Base-by-base conservation (phyloP, 1,140 invertebrate genomes). In the Drosophila arizonae region DNA sequence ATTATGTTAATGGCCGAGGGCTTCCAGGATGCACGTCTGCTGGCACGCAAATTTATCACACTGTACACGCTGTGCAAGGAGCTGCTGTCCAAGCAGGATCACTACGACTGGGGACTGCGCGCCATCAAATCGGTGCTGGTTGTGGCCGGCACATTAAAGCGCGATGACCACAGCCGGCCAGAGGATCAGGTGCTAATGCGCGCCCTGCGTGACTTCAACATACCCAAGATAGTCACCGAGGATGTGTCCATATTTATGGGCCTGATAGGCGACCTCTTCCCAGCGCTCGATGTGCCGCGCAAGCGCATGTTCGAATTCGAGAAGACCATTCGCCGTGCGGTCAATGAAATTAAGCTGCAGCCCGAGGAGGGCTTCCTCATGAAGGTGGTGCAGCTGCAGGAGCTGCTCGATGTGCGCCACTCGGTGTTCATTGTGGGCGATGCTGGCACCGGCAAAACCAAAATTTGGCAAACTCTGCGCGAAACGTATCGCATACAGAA, bases 51-150 rank as follows among this genome's bases (percentile, higher is more conserved):
- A 92, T 97, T 97, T 91, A 96, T 97, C 72, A 97, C 96, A 6
- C 92, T 97, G 9, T 97, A 97, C 89, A 95, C 95, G 3, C 92
- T 97, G 48, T 97, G 96, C 91, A 94, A 94, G 81, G 96, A 97
- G 90, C 92, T 97, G 52, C 91, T 97, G 6, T 96, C 96, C 15
- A 96, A 97, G 92, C 96, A 97, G 91, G 96, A 97, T 91, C 96
- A 97, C 90, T 97, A 97, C 79, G 96, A 97, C 92, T 97, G 96
- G 96, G 96, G 96, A 45, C 91, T 97, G 24, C 90, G 96, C 76
- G 96, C 96, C 41, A 97, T 97, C 70, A 97, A 97, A 90, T 97
- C 96, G 45, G 96, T 97, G 1, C 92, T 97, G n/a, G 96, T 97
- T 0, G 96, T 97, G 3, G 96, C 96, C 46, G 96, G 96, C 68